phyloP scores from a whole-genome alignment of 1,140 invertebrate species.

The Manduca sexta region DNA sequence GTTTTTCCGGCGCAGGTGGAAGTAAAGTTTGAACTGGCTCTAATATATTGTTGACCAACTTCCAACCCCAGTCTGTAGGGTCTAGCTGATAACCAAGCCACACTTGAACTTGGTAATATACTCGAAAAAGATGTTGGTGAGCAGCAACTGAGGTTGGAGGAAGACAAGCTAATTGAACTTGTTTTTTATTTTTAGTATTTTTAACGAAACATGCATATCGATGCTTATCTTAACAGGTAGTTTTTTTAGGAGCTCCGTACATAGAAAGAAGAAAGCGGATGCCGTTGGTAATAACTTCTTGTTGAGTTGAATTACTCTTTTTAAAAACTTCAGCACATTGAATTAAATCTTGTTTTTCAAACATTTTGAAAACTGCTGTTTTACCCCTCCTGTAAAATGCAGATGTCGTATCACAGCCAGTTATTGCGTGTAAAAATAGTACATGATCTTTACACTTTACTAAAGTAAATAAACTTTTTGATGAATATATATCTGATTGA shows the following conservation, averaged over 20 bases:
- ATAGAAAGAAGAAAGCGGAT: conserved; percentile 35
- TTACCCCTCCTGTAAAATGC: conserved; percentile 40
- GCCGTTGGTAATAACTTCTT: conserved; percentile 26
- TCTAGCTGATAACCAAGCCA: conserved; percentile 1
- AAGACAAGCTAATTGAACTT: conserved; percentile 31
- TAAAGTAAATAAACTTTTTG: conserved; percentile 19
- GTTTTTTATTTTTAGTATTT: conserved; percentile 31
- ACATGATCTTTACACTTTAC: conserved; percentile 16
- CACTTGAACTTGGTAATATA: conserved; percentile 10
- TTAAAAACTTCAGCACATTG: conserved; percentile 38
- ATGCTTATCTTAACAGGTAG: conserved; percentile 25
- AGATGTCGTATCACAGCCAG: conserved; percentile 34
- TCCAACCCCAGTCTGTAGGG: too few relatives aligned
- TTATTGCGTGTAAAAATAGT: conserved; percentile 25
- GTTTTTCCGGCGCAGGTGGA: too few relatives aligned
- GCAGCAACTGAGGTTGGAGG: conserved; percentile 35
- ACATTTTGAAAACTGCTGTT: conserved; percentile 39
- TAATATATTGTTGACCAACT: too few relatives aligned
- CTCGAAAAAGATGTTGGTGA: conserved; percentile 22
- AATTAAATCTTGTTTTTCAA: conserved; percentile 41
- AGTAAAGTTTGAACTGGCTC: too few relatives aligned
- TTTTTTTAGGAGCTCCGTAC: conserved; percentile 36
- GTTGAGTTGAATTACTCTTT: conserved; percentile 27
- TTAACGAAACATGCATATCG: conserved; percentile 28
- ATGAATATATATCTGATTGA: conserved; percentile 30